phyloP scores from a whole-genome alignment of 2,113 vertebrate species.

The Chaetorhynchus papuensis region DNA sequence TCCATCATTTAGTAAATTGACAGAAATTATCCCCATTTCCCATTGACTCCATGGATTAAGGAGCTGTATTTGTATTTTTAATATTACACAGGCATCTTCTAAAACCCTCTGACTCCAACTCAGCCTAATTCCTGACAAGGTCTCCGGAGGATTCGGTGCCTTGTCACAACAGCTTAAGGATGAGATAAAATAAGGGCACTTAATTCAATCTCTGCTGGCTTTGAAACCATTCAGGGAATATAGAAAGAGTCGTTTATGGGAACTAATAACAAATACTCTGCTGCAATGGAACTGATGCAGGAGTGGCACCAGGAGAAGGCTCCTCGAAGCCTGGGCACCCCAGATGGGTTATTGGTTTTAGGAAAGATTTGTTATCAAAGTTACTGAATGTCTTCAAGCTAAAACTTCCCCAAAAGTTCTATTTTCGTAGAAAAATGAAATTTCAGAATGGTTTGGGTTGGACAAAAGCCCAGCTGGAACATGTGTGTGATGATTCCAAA shows the following conservation, averaged over 20 bases:
- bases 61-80: not conserved
- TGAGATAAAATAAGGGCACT: not conserved
- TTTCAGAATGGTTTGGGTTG: not conserved
- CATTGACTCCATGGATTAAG: not conserved
- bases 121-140: not conserved
- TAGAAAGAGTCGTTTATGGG: not conserved
- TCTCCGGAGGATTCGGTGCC: not conserved
- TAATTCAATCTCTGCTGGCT: conserved; percentile 28
- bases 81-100: not conserved
- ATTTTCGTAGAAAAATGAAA: not conserved
- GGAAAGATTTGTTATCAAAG: not conserved
- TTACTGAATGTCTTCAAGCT: not conserved
- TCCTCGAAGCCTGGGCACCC: not conserved
- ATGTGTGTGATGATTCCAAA: accelerated
- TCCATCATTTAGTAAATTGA: not conserved
- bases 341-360: not conserved
- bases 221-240: not conserved
- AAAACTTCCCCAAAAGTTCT: not conserved
- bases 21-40: not conserved
- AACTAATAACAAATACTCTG: not conserved
- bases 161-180: conserved; percentile 42
- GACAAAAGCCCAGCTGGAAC: not conserved
- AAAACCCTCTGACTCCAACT: not conserved
- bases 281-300: not conserved
- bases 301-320: not conserved